phyloP scores from a whole-genome alignment of 2,888 invertebrate genomes.

The Eupithecia centaureata region DNA sequence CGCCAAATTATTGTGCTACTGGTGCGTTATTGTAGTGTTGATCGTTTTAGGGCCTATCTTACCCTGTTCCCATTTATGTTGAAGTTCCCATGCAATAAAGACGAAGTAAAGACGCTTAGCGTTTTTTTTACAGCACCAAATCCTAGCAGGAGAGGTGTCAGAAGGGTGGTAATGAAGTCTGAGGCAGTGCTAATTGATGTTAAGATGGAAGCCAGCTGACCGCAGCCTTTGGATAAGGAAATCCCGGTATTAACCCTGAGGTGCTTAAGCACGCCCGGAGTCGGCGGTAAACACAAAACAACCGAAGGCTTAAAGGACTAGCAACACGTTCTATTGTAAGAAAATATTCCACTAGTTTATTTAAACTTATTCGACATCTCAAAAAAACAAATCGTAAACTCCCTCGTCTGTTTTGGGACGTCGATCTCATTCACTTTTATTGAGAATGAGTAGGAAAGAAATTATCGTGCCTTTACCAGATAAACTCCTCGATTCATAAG shows the following conservation, averaged over 20 bases:
- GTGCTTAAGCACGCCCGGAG: slow-evolving; percentile 58
- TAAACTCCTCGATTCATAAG: not conserved
- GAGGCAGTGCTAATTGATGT: slow-evolving; percentile 69
- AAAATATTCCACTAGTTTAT: slow-evolving; percentile 47
- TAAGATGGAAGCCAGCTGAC: slow-evolving; percentile 61
- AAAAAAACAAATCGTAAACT: too few species aligned
- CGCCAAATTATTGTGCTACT: not conserved
- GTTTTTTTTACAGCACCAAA: slow-evolving; percentile 10
- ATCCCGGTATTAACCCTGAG: slow-evolving; percentile 69
- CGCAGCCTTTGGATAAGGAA: slow-evolving; percentile 65
- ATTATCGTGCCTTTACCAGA: not conserved
- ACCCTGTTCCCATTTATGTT: not conserved
- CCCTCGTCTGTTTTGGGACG: too few species aligned
- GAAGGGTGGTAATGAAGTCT: slow-evolving; percentile 40
- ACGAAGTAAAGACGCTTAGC: slow-evolving; percentile 2
- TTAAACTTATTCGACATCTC: too few species aligned
- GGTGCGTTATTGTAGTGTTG: not conserved
- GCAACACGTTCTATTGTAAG: slow-evolving; percentile 41
- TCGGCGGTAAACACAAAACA: slow-evolving; percentile 60
- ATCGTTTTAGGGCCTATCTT: not conserved
- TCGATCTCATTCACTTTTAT: slow-evolving; percentile 34
- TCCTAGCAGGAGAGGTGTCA: slow-evolving; percentile 14
- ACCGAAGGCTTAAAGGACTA: slow-evolving; percentile 52
- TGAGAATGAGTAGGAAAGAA: slow-evolving; percentile 36
- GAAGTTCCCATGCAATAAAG: slow-evolving; percentile 11